Conservation (phyloP, 2,888 invertebrate species). For the Agrochola litura region DNA sequence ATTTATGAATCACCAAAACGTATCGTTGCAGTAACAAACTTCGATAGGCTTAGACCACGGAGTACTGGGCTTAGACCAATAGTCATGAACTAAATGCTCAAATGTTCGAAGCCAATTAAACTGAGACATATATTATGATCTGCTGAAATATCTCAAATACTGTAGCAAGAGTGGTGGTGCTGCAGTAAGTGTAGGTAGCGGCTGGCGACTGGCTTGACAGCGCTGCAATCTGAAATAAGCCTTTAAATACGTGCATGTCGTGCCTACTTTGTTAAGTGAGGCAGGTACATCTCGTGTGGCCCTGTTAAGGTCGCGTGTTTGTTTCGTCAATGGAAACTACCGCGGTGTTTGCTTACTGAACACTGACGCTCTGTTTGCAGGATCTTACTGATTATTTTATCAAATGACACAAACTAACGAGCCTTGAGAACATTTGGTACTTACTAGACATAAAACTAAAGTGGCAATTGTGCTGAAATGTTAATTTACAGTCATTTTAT, state of each 20-base stretch:
- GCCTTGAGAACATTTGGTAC: constrained; percentile 13
- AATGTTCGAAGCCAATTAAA: not conserved
- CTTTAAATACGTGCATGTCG: constrained; percentile 1
- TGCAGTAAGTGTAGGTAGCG: no score
- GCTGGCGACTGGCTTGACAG: no score
- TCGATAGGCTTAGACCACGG: no score
- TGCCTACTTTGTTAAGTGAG: constrained; percentile 9
- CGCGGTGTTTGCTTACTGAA: constrained; percentile 63
- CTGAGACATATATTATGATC: not conserved
- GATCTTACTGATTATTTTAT: constrained; percentile 49
- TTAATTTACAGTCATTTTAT: constrained; percentile 31
- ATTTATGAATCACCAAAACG: not conserved
- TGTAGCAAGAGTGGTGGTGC: not conserved
- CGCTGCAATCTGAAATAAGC: not conserved
- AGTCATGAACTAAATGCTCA: not conserved
- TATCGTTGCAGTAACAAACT: not conserved
- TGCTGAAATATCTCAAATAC: not conserved
- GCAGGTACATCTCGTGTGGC: constrained; percentile 26
- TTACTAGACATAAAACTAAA: constrained; percentile 28
- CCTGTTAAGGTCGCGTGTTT: constrained; percentile 53
- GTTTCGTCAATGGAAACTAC: constrained; percentile 70
- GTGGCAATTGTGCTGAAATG: constrained; percentile 31
- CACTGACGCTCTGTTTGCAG: constrained; percentile 62
- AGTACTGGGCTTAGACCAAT: no score
- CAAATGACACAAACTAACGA: constrained; percentile 19